These are phyloP conservation scores for Amphipoea lucens DNA, from an alignment of 2,888 invertebrate species.

Conservation along the genomic window DNA sequence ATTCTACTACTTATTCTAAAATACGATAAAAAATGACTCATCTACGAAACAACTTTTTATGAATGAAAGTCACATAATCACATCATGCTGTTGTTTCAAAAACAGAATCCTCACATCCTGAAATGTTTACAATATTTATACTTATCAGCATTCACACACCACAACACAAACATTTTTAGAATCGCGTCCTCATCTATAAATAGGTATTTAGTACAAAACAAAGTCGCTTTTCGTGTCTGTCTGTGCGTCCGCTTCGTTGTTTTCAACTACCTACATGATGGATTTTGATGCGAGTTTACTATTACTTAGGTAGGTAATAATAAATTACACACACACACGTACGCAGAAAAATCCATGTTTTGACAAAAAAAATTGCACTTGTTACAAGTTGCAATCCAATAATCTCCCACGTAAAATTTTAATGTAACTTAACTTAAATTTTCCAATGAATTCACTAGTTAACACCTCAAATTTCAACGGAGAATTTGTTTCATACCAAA, in stretches of 20 bases:
- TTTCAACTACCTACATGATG: not conserved
- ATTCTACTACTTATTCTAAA: not conserved
- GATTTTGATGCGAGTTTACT: not conserved
- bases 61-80: constrained; percentile 4
- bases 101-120: constrained; percentile 24
- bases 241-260: constrained; percentile 12
- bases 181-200: constrained; percentile 29
- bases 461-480: constrained; percentile 11
- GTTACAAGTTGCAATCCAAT: constrained; percentile 1
- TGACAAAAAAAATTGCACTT: constrained; percentile 1
- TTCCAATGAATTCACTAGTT: too few species aligned
- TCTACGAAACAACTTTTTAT: constrained; percentile 3
- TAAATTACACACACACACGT: not conserved
- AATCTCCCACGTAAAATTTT: not conserved
- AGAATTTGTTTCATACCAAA: constrained; percentile 19
- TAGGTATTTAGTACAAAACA: not conserved
- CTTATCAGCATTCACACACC: constrained; percentile 8
- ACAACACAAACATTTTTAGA: constrained; percentile 37
- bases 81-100: constrained; percentile 13
- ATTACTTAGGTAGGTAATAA: not conserved
- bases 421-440: too few species aligned
- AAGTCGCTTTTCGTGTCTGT: constrained; percentile 23
- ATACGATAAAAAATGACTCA: not conserved
- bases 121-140: constrained; percentile 36
- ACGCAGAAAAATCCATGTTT: not conserved